A percentile compares a stretch with the other conserved stretches of the same genome.
These are phyloP conservation scores for Mionectes olivaceus DNA, from an alignment of 2,797 vertebrate genomes.

Conservation along the genomic window DNA sequence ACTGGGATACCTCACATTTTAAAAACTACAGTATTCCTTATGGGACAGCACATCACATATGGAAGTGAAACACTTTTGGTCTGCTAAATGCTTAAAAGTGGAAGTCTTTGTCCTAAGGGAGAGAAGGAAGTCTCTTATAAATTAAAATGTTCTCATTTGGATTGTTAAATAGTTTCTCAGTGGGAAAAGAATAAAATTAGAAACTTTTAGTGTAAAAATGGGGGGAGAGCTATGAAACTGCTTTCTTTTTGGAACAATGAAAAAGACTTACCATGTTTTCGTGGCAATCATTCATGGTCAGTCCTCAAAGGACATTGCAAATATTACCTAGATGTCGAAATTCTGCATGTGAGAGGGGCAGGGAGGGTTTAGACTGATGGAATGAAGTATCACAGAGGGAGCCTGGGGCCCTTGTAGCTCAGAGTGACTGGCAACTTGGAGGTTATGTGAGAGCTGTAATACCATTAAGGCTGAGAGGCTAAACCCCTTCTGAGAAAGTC, in stretches of 20 bases:
- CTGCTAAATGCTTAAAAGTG: conserved; percentile 28
- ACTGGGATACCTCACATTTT: not conserved
- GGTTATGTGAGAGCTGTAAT: not conserved
- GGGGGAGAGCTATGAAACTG: not conserved
- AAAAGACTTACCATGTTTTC: not conserved
- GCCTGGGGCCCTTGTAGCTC: not conserved
- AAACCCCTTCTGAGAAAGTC: not conserved
- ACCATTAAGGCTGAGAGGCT: not conserved
- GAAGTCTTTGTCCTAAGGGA: not conserved
- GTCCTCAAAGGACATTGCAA: not conserved
- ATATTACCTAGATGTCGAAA: not conserved
- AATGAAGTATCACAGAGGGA: not conserved
- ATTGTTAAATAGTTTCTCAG: not conserved
- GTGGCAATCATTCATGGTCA: not conserved
- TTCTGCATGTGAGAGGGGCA: not conserved
- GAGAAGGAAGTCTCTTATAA: not conserved
- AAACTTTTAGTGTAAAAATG: not conserved
- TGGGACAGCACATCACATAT: not conserved
- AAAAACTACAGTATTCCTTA: not conserved
- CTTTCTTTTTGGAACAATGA: not conserved
- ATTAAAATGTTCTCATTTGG: not conserved
- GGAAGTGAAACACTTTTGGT: conserved; percentile 3
- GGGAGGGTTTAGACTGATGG: not conserved
- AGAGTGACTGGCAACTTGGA: not conserved
- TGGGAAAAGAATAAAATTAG: conserved; percentile 10